A percentile compares a stretch with the other conserved stretches of the same genome.
Evolutionary conservation across 2,888 invertebrate species (phyloP).

Genomic region (Ochropacha duplaris): DNA sequence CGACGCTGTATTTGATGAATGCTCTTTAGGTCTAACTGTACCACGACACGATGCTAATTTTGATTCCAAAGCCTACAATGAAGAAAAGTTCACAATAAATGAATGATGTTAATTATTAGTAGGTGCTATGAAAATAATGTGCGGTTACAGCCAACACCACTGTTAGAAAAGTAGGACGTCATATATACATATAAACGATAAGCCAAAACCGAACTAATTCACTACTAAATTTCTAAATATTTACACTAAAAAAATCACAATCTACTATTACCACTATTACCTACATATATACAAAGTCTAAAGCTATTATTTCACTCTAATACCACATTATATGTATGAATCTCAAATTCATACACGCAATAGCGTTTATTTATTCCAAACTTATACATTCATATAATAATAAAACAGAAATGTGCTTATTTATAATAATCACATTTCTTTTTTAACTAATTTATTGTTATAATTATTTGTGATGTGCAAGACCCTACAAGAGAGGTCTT

Average conservation of each 20-base stretch:
- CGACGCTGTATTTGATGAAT: conserved; percentile 74
- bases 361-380: too few species aligned
- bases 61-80: conserved; percentile 87
- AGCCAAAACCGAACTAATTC: conserved; percentile 8
- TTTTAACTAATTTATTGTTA: too few species aligned
- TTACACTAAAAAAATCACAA: neutral
- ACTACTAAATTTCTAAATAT: neutral
- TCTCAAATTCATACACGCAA: too few species aligned
- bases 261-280: neutral
- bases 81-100: conserved; percentile 77
- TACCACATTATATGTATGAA: too few species aligned
- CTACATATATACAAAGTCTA: neutral
- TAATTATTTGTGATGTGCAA: neutral
- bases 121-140: conserved; percentile 50
- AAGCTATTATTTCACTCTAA: too few species aligned
- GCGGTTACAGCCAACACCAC: conserved; percentile 49
- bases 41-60: conserved; percentile 86
- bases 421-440: neutral
- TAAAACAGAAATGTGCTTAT: neutral
- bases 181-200: conserved; percentile 6
- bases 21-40: conserved; percentile 82
- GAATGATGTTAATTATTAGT: conserved; percentile 78
- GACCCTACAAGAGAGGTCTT: neutral
- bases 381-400: too few species aligned
- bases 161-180: conserved; percentile 13